These are phyloP conservation scores for Spinus pinus DNA, from an alignment of 2,797 vertebrate species.

Conservation along the genomic window DNA sequence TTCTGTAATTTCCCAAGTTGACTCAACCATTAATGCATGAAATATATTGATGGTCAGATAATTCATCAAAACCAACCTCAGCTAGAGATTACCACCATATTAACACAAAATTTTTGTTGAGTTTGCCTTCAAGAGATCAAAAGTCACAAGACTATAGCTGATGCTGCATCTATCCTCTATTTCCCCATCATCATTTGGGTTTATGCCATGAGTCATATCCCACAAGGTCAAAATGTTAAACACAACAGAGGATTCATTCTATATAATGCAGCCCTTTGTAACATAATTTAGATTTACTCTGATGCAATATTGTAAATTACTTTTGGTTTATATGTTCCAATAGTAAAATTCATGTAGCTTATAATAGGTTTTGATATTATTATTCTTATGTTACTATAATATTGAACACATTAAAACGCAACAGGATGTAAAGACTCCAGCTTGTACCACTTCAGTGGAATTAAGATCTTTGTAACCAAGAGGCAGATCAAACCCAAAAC, in stretches of 20 bases:
- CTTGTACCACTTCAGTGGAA: not conserved
- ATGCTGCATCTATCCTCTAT: not conserved
- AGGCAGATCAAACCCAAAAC: constrained; percentile 6
- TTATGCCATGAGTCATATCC: not conserved
- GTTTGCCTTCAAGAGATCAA: not conserved
- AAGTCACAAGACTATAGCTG: not conserved
- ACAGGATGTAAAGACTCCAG: not conserved
- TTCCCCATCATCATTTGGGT: not conserved
- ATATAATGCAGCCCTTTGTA: not conserved
- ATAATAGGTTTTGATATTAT: constrained; percentile 4
- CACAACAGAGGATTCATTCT: not conserved
- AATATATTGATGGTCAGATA: not conserved
- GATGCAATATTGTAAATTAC: not conserved
- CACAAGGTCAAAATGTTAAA: constrained; percentile 1
- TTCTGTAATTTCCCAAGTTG: not conserved
- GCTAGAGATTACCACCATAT: not conserved
- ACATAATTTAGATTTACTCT: not conserved
- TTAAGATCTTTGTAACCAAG: not conserved
- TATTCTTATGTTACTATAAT: not conserved
- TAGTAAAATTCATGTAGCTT: constrained; percentile 20
- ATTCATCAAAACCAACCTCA: not conserved
- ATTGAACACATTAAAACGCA: not conserved
- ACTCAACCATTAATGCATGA: not conserved
- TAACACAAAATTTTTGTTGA: not conserved
- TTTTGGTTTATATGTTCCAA: not conserved